Conservation (phyloP, 2,797 vertebrate species). For the Distichodus sexfasciatus region DNA sequence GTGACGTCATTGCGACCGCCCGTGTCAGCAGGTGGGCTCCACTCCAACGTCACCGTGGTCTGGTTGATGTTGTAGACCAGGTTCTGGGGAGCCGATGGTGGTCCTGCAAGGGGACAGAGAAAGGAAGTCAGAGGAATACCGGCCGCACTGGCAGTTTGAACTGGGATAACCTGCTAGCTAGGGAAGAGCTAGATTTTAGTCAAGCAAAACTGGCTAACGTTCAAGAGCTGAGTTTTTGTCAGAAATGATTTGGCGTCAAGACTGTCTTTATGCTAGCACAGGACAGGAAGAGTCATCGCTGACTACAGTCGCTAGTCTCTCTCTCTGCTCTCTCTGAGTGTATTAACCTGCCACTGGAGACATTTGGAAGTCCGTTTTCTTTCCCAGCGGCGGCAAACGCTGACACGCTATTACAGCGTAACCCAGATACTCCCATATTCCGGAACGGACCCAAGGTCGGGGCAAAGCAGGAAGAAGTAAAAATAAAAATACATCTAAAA, state of each 20-base stretch:
- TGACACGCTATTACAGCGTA: conserved; percentile 71
- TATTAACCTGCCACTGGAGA: conserved; percentile 52
- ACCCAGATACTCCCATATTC: conserved; percentile 59
- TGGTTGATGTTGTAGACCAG: conserved; percentile 99
- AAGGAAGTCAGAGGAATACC: conserved; percentile 55
- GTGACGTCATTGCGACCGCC: conserved; percentile 94
- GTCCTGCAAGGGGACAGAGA: conserved; percentile 76
- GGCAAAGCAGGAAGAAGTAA: conserved; percentile 39
- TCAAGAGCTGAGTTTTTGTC: conserved; percentile 48
- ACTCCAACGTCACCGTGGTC: conserved; percentile 94
- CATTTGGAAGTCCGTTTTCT: conserved; percentile 54
- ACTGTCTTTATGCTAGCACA: conserved; percentile 62
- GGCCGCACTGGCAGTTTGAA: no score
- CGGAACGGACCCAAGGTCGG: conserved; percentile 64
- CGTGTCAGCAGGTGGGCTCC: conserved; percentile 91
- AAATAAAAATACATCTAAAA: no score
- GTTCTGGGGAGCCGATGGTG: conserved; percentile 97
- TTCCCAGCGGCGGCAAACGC: no score
- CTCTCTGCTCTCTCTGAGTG: conserved; percentile 48
- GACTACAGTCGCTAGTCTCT: conserved; percentile 57
- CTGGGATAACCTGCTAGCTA: no score
- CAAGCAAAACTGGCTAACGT: no score
- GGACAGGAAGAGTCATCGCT: conserved; percentile 56
- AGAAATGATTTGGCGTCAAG: no score
- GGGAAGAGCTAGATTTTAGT: background rate